Evolutionary conservation across 2,113 vertebrate genomes (phyloP), one percentile per base, ranked within the genome.

Genomic region (Limanda limanda): DNA sequence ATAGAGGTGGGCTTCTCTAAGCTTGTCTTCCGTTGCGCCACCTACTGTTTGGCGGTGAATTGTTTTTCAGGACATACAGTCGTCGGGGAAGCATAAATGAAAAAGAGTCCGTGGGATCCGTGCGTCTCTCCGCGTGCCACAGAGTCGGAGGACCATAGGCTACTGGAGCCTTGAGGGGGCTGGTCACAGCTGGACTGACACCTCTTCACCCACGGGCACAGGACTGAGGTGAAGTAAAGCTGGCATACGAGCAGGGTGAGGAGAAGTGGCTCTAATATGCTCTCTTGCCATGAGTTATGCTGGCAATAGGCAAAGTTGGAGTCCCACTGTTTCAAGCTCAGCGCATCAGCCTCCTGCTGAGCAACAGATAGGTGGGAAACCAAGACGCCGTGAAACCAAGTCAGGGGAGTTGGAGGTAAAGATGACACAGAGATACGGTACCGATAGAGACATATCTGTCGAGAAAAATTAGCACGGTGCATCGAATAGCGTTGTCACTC

Each of bases 191-290:
- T 86, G 88, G 82, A 83, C 52, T 65, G 78, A 78, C 64, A 63
- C 55, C 78, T 83, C 59, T 72, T 78, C 71, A 67, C 78, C 84
- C 45, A 10, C 18, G 37, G 74, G 54, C 78, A 59, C 24, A 67
- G 52, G 62, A 71, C 68, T 23, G 79, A 74, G 78, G 73, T 81
- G 88, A 59, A 71, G 76, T 71, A 74, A 88, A 82, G 78, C 82
- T 64, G 69, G 80, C 70, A 62, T 77, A 73, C 59, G 79, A 82
- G 77, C 82, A 57, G 78, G 78, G 72, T 47, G 71, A 83, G 78
- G 87, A 80, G 88, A 76, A 88, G 91, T 87, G 92, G 71, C 52
- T 90, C 83, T 91, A 90, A 93, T 91, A 88, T 88, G 84, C 78
- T 79, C 85, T 86, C 62, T 71, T 84, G 83, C 83, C 78, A 81